Conservation (phyloP, 2,888 invertebrate genomes). For the Acleris literana region DNA sequence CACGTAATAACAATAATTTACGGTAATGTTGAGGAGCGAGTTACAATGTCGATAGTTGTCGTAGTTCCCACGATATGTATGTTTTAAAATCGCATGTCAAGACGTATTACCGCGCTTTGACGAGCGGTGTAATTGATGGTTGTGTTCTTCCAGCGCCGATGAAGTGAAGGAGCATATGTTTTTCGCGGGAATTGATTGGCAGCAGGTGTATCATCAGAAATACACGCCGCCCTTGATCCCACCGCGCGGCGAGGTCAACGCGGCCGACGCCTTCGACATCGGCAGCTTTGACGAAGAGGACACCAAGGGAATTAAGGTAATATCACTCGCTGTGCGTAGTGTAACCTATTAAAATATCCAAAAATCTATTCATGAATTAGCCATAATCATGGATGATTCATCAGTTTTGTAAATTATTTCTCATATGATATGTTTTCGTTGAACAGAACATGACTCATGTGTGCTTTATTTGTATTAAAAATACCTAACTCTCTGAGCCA, state of each 20-base stretch:
- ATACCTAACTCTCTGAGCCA: too few relatives aligned
- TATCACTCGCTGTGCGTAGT: neutral
- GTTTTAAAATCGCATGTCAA: conserved; percentile 22
- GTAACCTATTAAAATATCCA: too few relatives aligned
- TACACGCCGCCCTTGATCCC: conserved; percentile 99
- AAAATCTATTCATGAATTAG: neutral
- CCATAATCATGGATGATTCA: neutral
- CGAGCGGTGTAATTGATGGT: neutral
- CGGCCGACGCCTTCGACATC: conserved; percentile 99
- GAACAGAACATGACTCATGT: neutral
- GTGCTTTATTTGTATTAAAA: neutral
- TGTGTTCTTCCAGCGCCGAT: conserved; percentile 87
- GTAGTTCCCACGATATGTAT: conserved; percentile 27
- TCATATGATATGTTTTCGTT: neutral
- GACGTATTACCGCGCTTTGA: conserved; percentile 5
- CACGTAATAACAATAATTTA: neutral
- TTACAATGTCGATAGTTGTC: conserved; percentile 21
- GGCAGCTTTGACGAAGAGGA: conserved; percentile 99
- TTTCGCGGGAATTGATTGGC: conserved; percentile 99
- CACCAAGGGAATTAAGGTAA: conserved; percentile 98
- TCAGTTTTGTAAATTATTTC: neutral
- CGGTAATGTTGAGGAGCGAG: conserved; percentile 8
- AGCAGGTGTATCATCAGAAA: conserved; percentile 99
- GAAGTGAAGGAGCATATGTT: conserved; percentile 99
- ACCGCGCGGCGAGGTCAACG: conserved; percentile 99